A percentile compares a stretch with the other conserved stretches of the same genome.
These are phyloP conservation scores for Palythoa heliodiscus DNA, from an alignment of 92 coral and sea anemone species.

Conservation along the genomic window DNA sequence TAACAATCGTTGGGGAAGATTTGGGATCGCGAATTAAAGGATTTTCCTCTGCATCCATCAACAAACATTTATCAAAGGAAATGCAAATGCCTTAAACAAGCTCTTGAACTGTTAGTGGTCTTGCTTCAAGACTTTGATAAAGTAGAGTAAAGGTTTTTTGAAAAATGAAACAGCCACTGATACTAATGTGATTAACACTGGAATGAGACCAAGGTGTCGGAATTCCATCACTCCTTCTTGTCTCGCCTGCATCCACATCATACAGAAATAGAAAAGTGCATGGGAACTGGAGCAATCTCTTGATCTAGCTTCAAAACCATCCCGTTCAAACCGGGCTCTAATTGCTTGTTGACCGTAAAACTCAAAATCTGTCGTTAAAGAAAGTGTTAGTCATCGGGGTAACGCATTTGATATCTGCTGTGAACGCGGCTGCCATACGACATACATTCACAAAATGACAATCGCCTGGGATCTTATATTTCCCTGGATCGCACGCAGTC, in stretches of 20 bases:
- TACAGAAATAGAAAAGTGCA: background rate
- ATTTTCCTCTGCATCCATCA: constrained; percentile 87
- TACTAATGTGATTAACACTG: constrained; percentile 22
- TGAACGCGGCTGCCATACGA: background rate
- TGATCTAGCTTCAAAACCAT: constrained; percentile 29
- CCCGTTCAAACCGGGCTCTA: constrained; percentile 40
- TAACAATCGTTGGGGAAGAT: constrained; percentile 64
- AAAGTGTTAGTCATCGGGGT: constrained; percentile 37
- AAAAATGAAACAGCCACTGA: background rate
- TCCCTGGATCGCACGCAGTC: constrained; percentile 23
- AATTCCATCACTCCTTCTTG: constrained; percentile 16
- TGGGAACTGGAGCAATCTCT: constrained; percentile 10
- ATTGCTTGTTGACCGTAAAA: constrained; percentile 45
- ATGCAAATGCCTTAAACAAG: constrained; percentile 41
- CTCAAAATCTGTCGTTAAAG: constrained; percentile 45
- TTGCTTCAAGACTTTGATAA: constrained; percentile 7
- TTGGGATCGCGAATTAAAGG: constrained; percentile 78
- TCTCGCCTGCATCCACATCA: background rate
- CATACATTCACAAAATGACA: constrained; percentile 29
- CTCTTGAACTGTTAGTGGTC: constrained; percentile 33
- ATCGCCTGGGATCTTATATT: constrained; percentile 1
- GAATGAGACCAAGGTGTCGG: background rate
- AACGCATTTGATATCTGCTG: constrained; percentile 18
- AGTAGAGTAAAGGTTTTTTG: background rate
- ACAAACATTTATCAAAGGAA: constrained; percentile 75